Evolutionary conservation across 2,797 vertebrate species (phyloP), one percentile per base, ranked within the genome.

Genomic region (Hybognathus amarus): DNA sequence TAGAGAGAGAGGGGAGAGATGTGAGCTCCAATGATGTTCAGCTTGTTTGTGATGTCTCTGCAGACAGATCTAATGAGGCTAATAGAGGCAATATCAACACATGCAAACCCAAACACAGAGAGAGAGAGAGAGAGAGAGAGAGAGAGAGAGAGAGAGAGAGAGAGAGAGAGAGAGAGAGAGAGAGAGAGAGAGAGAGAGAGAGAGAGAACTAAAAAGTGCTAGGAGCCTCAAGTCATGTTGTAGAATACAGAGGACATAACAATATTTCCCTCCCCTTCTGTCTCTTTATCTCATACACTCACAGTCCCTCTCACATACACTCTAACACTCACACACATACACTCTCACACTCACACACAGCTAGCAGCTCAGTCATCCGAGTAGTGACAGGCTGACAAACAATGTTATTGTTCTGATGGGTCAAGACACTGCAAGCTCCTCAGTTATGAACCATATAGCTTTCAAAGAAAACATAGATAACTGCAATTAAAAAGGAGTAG

Each of bases 51-150:
- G 30, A 82, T 73, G 67, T n/a, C 78, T 85, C 75, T 63, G 50
- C 75, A 84, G 80, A 86, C 66, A 83, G 77, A 85, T 86, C 74
- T 87, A 88, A 88, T 87, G 82, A 89, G 87, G 86, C 87, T 87
- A 90, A 88, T 88, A 59, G 81, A 82, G 77, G 76, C 77, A 83
- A 88, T 85, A 83, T 83, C 67, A 83, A 76, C 36, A 88, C 64
- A 77, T 54, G 30, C 38, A 79, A 77, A 91, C 88, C 89, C 85
- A 74, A 77, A 70, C 67, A 24, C 67, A 63, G 36, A 52, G 18
- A 52, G 47, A 50, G 47, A 50, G 47, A 50, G 47, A 47, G 45
- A 17, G 45, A 47, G 45, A 15, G 45, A 47, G 45, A 47, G 13
- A 15, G 45, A 40, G 38, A 11, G 40, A 11, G 40, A 11, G 40